Base-by-base conservation (phyloP, 2,113 vertebrate species). In the Pelecanoides urinatrix region DNA sequence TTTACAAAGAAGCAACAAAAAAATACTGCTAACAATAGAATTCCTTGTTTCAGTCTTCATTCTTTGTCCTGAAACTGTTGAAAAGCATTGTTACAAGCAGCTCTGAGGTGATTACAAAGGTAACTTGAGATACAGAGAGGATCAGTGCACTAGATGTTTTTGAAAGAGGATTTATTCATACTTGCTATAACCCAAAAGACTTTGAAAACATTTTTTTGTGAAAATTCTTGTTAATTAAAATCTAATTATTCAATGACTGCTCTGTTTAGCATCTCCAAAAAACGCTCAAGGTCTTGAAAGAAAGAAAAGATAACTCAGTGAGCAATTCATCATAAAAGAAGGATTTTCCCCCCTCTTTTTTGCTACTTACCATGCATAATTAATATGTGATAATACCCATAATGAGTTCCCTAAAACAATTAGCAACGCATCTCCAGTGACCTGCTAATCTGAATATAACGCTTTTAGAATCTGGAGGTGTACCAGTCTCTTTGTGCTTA, bases 331-430 rank as follows among this genome's bases (percentile, higher is more conserved):
- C 63, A 94, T 36, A 92, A 94, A 96, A 95, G 66, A 78, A 94
- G 77, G n/a, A 79, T 95, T 81, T 23, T 9, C 3, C 50, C n/a
- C 36, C n/a, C 11, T 23, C 34, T 76, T 87, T 79, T 86, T 92
- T 42, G 58, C 66, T 71, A n/a, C 71, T 94, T 91, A 81, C 9
- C 30, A 66, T 87, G 82, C 27, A 90, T 63, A 87, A 93, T 95
- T 95, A 86, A 90, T 85, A 90, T 49, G n/a, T 62, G 71, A 88
- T 82, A 95, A 95, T 68, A 93, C 27, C 21, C 93, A 86, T 88
- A 96, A 94, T 81, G 83, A 94, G 74, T 83, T 92, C 70, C 88
- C 92, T 62, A 94, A 59, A 96, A 96, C 91, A 94, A 92, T 88
- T 82, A 84, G 66, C 52, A 85, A 88, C 0, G 1, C 58, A 88